These are phyloP conservation scores for Pachyseris speciosa DNA, from an alignment of 64 coral and sea anemone genomes.

Conservation along the genomic window DNA sequence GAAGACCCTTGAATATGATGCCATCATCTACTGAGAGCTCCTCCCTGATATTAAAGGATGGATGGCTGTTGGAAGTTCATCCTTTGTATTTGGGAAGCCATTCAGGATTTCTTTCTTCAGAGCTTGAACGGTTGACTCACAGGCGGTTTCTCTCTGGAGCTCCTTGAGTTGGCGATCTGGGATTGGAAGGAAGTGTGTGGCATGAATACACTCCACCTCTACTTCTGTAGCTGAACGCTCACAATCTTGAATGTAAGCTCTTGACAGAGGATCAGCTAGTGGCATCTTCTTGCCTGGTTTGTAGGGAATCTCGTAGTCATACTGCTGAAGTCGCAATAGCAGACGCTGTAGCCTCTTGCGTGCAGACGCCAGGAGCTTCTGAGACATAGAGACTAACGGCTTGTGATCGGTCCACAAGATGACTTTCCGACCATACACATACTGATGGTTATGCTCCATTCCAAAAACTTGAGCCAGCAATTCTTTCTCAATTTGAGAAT, in stretches of 20 bases:
- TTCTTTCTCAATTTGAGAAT: constrained; percentile 22
- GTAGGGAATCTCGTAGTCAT: constrained; percentile 24
- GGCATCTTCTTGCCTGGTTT: not conserved
- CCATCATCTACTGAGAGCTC: too few relatives aligned
- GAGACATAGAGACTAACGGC: not conserved
- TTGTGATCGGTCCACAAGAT: not conserved
- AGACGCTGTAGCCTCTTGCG: not conserved
- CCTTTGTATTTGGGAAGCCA: not conserved
- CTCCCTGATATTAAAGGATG: too few relatives aligned
- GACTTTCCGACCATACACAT: constrained; percentile 11
- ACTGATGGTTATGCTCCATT: not conserved
- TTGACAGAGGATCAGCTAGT: not conserved
- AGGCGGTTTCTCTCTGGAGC: not conserved
- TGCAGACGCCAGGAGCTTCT: not conserved
- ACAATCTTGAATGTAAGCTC: not conserved
- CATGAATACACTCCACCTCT: not conserved
- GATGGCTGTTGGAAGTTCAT: not conserved
- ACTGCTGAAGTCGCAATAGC: not conserved
- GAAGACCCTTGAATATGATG: not conserved
- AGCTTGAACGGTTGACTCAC: not conserved
- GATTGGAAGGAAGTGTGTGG: not conserved
- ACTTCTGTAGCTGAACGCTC: not conserved
- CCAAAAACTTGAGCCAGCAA: constrained; percentile 14
- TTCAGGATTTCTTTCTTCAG: not conserved
- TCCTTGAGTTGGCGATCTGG: not conserved